Percentiles rank a stretch among this genome's conserved stretches.
Evolutionary conservation across 2,888 invertebrate species (phyloP).

Genomic region (Eupithecia subumbrata): DNA sequence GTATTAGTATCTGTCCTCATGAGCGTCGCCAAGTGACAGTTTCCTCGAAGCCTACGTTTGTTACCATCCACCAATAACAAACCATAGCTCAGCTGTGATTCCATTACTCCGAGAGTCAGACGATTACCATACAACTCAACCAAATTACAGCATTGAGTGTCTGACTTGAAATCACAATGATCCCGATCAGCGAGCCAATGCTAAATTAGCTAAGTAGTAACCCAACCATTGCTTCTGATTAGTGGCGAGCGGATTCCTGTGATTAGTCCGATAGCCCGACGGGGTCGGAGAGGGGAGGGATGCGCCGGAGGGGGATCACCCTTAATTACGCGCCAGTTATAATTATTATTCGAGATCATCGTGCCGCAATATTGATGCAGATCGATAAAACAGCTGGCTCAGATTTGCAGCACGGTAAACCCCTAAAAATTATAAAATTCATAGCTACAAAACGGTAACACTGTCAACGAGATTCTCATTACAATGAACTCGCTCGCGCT

Average conservation of each 20-base stretch:
- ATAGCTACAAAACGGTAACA: background rate
- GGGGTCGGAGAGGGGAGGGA: background rate
- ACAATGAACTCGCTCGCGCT: background rate
- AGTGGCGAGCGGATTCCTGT: conserved; percentile 31
- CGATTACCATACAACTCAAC: conserved; percentile 5
- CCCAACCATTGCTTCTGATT: conserved; percentile 32
- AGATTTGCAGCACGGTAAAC: background rate
- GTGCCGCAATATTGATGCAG: conserved; percentile 23
- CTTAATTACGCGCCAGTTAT: conserved; percentile 24
- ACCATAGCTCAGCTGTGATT: background rate
- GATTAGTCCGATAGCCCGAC: conserved; percentile 24
- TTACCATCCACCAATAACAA: background rate
- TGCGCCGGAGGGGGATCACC: background rate
- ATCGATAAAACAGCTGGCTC: conserved; percentile 8
- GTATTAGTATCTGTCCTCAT: background rate
- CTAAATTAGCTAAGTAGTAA: conserved; percentile 33
- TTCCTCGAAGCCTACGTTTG: background rate
- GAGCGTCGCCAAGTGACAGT: background rate
- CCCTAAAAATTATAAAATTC: background rate
- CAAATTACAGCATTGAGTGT: conserved; percentile 2
- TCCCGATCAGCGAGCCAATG: conserved; percentile 21
- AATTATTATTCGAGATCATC: conserved; percentile 29
- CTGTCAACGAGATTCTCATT: background rate
- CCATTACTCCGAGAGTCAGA: background rate
- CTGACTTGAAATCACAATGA: conserved; percentile 21